These are phyloP conservation scores for Tipula confusa DNA, from an alignment of 2,888 invertebrate genomes.

Conservation along the genomic window DNA sequence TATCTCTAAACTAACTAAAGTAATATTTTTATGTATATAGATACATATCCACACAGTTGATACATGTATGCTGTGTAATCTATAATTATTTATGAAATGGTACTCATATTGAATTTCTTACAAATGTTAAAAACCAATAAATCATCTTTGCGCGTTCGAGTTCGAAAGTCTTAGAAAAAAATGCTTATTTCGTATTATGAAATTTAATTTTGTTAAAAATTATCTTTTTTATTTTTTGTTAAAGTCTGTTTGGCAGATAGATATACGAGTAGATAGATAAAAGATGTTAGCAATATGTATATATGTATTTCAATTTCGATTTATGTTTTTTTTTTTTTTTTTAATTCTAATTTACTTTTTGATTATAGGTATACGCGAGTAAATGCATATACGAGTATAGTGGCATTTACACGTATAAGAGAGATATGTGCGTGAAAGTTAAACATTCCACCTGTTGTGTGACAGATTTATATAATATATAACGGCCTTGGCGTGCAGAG, in stretches of 20 bases:
- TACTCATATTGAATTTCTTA: neutral
- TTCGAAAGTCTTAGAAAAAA: neutral
- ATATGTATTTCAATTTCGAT: neutral
- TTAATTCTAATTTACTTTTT: neutral
- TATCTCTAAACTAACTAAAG: neutral
- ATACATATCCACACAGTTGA: too few relatives aligned
- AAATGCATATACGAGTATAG: neutral
- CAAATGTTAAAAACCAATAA: neutral
- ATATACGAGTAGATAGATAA: neutral
- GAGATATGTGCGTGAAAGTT: neutral
- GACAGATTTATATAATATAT: neutral
- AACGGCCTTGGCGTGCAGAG: neutral
- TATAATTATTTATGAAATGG: neutral
- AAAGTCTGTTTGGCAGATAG: neutral
- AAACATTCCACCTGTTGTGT: neutral
- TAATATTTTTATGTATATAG: neutral
- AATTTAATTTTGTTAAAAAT: neutral
- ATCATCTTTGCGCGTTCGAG: neutral
- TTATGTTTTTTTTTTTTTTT: too few relatives aligned
- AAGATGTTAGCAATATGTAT: too few relatives aligned
- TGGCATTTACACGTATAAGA: neutral
- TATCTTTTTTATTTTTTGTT: neutral
- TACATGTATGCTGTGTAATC: neutral
- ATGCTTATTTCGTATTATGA: neutral
- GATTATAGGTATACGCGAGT: neutral